These are phyloP conservation scores for Temnothorax longispinosus DNA, from an alignment of 1,140 invertebrate species.

Conservation along the genomic window DNA sequence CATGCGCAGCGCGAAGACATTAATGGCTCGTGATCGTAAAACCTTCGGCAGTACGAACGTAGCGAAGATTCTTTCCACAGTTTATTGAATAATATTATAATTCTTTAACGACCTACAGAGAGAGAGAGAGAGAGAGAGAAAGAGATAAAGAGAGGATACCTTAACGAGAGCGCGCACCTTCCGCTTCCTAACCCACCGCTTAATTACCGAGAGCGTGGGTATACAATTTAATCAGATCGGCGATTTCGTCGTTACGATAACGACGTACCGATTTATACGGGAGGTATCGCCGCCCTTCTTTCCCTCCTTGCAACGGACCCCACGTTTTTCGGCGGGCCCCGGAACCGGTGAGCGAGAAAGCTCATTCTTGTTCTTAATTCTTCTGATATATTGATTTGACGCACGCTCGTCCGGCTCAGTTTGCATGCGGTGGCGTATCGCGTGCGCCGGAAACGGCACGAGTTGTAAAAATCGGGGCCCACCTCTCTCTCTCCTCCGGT, in stretches of 20 bases:
- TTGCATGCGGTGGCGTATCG: conserved; percentile 62
- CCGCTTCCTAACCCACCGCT: neutral
- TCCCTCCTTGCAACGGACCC: neutral
- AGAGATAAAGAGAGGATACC: neutral
- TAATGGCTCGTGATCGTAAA: conserved; percentile 70
- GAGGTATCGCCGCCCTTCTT: too few relatives aligned
- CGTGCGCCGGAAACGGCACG: conserved; percentile 78
- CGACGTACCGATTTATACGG: neutral
- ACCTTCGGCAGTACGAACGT: conserved; percentile 26
- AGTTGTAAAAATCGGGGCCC: conserved; percentile 75
- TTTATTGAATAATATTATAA: conserved; percentile 69
- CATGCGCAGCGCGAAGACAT: conserved; percentile 56
- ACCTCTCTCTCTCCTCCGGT: conserved; percentile 7
- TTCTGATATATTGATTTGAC: conserved; percentile 17
- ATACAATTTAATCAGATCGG: conserved; percentile 44
- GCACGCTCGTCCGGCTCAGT: neutral
- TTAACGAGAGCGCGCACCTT: conserved; percentile 24
- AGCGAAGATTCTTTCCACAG: conserved; percentile 36
- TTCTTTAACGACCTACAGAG: conserved; percentile 47
- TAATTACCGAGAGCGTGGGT: neutral
- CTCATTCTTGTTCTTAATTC: neutral
- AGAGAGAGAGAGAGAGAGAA: neutral
- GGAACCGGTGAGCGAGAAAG: neutral
- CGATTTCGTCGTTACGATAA: neutral
- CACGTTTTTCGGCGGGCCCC: neutral